Evolutionary conservation across 2,113 vertebrate genomes (phyloP).

Genomic region (Lophochroa leadbeateri): DNA sequence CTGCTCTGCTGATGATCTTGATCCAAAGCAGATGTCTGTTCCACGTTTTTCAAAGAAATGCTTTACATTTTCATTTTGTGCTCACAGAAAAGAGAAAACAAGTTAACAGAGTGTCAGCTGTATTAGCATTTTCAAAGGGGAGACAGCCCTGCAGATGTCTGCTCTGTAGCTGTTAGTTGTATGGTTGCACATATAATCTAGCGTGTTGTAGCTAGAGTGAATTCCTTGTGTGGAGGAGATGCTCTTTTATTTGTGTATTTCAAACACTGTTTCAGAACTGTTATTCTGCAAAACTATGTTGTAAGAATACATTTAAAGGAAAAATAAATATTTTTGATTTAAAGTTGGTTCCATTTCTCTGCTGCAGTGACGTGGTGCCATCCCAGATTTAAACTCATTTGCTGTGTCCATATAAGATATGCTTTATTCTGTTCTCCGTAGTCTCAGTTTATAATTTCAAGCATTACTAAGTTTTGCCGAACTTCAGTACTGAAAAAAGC

Average conservation of each 20-base stretch:
- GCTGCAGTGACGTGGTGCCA: background rate
- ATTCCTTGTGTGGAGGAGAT: background rate
- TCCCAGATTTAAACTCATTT: background rate
- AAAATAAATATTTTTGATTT: background rate
- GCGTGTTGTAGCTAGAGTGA: background rate
- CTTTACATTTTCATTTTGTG: slow-evolving; percentile 36
- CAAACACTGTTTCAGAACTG: background rate
- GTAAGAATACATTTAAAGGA: background rate
- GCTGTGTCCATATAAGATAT: fast-evolving
- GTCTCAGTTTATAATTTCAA: background rate
- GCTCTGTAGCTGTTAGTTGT: background rate
- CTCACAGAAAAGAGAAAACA: slow-evolving; percentile 12
- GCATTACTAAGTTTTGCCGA: background rate
- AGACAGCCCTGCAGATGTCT: background rate
- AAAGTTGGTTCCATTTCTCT: background rate
- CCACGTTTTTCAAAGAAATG: background rate
- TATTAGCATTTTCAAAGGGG: slow-evolving; percentile 21
- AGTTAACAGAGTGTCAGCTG: background rate
- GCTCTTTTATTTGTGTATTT: background rate
- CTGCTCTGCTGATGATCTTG: background rate
- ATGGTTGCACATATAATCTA: background rate
- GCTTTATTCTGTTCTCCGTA: background rate
- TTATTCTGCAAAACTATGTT: background rate
- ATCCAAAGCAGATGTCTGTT: slow-evolving; percentile 13
- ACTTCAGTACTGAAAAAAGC: background rate